These are phyloP conservation scores for Circaetus gallicus DNA, from an alignment of 2,113 vertebrate genomes.

Conservation along the genomic window DNA sequence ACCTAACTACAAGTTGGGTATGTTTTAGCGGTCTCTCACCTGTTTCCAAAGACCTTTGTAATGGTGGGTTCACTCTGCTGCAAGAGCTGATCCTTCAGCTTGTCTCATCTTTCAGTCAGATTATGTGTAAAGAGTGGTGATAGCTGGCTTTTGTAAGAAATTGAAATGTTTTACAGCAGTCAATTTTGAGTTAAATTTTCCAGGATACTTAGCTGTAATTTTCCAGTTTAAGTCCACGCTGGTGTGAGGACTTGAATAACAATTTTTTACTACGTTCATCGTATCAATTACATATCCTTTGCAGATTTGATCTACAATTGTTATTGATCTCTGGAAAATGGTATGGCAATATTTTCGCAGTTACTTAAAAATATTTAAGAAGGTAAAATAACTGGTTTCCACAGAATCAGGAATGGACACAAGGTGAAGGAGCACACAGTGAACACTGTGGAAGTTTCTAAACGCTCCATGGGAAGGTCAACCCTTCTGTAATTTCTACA, in stretches of 20 bases:
- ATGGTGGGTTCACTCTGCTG: not conserved
- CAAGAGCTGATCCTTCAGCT: not conserved
- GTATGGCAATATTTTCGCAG: not conserved
- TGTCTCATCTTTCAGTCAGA: not conserved
- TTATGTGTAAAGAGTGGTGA: not conserved
- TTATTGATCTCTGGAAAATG: not conserved
- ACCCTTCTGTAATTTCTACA: not conserved
- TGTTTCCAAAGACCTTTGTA: not conserved
- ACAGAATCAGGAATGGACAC: not conserved
- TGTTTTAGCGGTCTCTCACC: too few relatives aligned
- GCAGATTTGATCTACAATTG: not conserved
- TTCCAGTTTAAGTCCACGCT: not conserved
- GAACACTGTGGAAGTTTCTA: not conserved
- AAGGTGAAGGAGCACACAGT: not conserved
- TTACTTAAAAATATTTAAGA: not conserved
- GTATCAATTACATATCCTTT: not conserved
- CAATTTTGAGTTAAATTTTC: not conserved
- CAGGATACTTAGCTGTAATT: not conserved
- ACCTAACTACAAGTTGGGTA: not conserved
- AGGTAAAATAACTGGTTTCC: not conserved
- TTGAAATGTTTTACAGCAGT: not conserved
- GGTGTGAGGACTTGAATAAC: not conserved
- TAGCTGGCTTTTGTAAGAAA: not conserved
- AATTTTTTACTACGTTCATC: not conserved
- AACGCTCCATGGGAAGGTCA: not conserved